Conservation (phyloP, 2,113 vertebrate species). For the Eretmochelys imbricata region DNA sequence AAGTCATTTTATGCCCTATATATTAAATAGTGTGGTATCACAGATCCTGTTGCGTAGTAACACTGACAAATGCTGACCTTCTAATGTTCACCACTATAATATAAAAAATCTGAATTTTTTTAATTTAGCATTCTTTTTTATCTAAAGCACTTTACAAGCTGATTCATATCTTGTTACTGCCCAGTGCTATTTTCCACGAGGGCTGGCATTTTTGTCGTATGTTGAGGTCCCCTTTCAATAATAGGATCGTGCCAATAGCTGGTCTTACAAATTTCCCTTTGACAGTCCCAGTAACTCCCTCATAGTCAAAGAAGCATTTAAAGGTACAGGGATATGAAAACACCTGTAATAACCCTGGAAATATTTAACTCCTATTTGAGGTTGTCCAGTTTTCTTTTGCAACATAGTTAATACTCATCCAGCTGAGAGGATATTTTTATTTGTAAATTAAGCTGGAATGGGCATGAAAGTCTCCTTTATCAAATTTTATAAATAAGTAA, state of each 20-base stretch:
- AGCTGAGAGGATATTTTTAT: not conserved
- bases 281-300: not conserved
- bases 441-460: not conserved
- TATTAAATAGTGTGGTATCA: fast-evolving
- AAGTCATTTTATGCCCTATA: not conserved
- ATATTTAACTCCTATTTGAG: not conserved
- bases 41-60: not conserved
- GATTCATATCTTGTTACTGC: fast-evolving
- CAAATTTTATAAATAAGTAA: not conserved
- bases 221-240: not conserved
- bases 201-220: not conserved
- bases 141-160: not conserved
- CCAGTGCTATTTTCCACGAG: not conserved
- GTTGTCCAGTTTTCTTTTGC: not conserved
- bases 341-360: not conserved
- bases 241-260: not conserved
- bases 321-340: fast-evolving
- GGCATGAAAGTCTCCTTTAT: not conserved
- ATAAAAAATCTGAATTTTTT: not conserved
- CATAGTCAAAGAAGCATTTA: not conserved
- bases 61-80: not conserved
- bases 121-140: not conserved
- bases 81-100: not conserved
- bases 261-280: not conserved
- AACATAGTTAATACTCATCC: not conserved